These are phyloP conservation scores for Diplodus sargus DNA, from an alignment of 2,797 vertebrate species.

Conservation along the genomic window DNA sequence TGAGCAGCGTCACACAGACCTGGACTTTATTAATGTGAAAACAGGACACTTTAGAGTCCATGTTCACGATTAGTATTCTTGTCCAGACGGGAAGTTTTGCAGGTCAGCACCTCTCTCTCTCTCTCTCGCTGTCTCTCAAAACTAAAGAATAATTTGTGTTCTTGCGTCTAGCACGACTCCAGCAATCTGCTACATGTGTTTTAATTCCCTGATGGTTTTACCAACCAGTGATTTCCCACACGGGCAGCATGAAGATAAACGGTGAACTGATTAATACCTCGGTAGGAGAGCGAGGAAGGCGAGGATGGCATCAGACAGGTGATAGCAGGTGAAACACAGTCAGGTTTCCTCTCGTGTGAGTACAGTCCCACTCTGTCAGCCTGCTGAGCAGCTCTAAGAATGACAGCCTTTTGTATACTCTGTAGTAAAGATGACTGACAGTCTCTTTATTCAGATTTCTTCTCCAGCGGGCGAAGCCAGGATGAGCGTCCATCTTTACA, in stretches of 20 bases:
- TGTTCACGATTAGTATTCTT: constrained; percentile 31
- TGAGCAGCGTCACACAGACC: not conserved
- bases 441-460: constrained; percentile 5
- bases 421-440: constrained; percentile 29
- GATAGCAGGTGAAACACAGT: constrained; percentile 2
- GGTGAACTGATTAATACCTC: constrained; percentile 29
- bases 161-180: not conserved
- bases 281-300: constrained; percentile 38
- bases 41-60: not conserved
- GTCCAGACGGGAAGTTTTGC: not conserved
- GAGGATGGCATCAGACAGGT: not conserved
- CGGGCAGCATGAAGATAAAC: constrained; percentile 8
- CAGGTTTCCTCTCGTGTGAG: not conserved
- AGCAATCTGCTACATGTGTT: constrained; percentile 3
- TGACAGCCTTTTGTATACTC: not conserved
- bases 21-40: not conserved
- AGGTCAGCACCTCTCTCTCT: constrained; percentile 19
- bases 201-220: constrained; percentile 2
- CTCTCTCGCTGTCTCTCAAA: not conserved
- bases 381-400: not conserved
- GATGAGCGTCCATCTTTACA: not conserved
- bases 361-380: not conserved
- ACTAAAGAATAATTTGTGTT: constrained; percentile 19
- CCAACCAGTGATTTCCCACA: constrained; percentile 19
- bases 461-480: not conserved